Base-by-base conservation (phyloP, 2,888 invertebrate species). In the Lasiommata megera region DNA sequence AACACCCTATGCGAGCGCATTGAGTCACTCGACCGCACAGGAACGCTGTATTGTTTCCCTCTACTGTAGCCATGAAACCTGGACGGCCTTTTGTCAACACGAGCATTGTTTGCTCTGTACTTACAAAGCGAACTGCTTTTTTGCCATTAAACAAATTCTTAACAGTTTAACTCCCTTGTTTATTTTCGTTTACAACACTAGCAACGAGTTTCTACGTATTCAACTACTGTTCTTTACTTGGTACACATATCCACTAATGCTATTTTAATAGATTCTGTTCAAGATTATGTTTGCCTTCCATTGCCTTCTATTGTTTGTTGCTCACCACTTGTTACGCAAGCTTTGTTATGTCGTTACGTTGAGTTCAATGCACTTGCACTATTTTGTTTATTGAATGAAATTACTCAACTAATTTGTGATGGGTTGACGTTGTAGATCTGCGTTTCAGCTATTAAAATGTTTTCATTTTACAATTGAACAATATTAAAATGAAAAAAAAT, bases 1-100 rank as follows among this genome's bases (percentile, higher is more conserved):
- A 62, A 73, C 63, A 73, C 67, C 74, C 68, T 72, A 80, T 79
- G 77, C 79, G 76, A 82, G 81, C 70, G 73, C 72, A 77, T 79
- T 77, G 81, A 81, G 75, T 75, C 82, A 82, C 74, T 80, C 79
- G 84, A 82, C 84, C 83, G 80, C 82, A 80, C 83, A 79, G 79
- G 79, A 79, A 77, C 79, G 71, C 63, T 69, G 76, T 74, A 83
- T 86, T 85, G 85, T 85, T 80, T 73, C 76, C 74, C 73, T 68
- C 74, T 79, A 75, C 72, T 72, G 72, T 76, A 73, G 72, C 79
- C 75, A 72, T 76, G 77, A 70, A 76, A 79, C 74, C 77, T 79
- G 82, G 77, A 76, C 76, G 76, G 76, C 73, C 82, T 82, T 83
- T 85, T 86, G 84, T 85, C 77, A 79, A 77, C 77, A 73, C 71